A percentile compares a stretch with the other conserved stretches of the same genome.
Evolutionary conservation across 2,113 vertebrate species (phyloP).

Genomic region (Phycodurus eques): DNA sequence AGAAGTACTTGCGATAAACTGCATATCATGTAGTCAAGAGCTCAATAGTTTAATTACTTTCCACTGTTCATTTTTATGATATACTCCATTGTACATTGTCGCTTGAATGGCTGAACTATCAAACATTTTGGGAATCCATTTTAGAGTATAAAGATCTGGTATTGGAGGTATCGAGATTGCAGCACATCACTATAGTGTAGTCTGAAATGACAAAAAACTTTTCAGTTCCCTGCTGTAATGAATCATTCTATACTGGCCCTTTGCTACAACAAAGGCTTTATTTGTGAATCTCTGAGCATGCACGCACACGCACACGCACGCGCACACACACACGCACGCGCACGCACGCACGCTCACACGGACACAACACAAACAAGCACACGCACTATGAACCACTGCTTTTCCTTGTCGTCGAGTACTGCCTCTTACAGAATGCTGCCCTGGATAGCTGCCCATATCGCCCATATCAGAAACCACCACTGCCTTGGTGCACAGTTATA

Average conservation of each 20-base stretch:
- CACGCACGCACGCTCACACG: slow-evolving; percentile 13
- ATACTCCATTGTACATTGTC: too few relatives aligned
- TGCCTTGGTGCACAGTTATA: background rate
- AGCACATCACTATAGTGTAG: background rate
- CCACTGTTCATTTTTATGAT: background rate
- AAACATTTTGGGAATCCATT: background rate
- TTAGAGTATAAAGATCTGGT: background rate
- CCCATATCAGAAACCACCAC: too few relatives aligned
- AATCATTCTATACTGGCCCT: slow-evolving; percentile 28
- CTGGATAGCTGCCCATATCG: too few relatives aligned
- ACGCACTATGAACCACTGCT: slow-evolving; percentile 34
- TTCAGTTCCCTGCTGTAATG: slow-evolving; percentile 39
- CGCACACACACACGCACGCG: too few relatives aligned
- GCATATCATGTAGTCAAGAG: too few relatives aligned
- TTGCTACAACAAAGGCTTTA: slow-evolving; percentile 47
- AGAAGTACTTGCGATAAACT: too few relatives aligned
- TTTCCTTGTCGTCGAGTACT: slow-evolving; percentile 18
- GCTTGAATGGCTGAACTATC: background rate
- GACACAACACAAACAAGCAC: slow-evolving; percentile 6
- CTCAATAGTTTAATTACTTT: too few relatives aligned
- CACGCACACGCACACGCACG: slow-evolving; percentile 8
- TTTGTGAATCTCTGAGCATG: slow-evolving; percentile 51
- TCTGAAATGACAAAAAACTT: slow-evolving; percentile 30
- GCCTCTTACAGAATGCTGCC: too few relatives aligned
- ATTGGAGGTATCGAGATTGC: background rate